Conservation (phyloP, 2,113 vertebrate genomes). For the Empidonax traillii region DNA sequence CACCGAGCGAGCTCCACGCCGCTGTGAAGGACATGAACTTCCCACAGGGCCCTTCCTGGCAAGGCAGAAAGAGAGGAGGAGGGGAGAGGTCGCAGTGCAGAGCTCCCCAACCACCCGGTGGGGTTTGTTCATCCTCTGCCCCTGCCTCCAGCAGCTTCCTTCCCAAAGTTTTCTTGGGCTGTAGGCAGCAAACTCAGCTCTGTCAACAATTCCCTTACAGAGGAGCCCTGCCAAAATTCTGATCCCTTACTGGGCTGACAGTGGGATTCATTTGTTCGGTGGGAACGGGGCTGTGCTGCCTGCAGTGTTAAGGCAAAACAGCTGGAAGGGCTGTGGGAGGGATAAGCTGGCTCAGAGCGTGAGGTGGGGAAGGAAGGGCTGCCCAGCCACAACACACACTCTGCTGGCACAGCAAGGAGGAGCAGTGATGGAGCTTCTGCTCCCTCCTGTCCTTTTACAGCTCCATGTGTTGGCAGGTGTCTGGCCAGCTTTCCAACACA, state of each 20-base stretch:
- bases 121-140: neutral
- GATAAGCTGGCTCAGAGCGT: neutral
- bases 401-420: neutral
- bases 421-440: neutral
- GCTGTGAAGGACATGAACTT: neutral
- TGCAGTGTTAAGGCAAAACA: neutral
- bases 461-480: neutral
- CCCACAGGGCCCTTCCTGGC: neutral
- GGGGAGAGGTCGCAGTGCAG: neutral
- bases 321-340: neutral
- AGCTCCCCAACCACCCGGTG: neutral
- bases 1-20: neutral
- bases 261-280: neutral
- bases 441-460: neutral
- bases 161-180: neutral
- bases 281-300: neutral
- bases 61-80: neutral
- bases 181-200: neutral
- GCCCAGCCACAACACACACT: neutral
- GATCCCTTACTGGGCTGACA: neutral
- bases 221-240: neutral
- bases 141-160: neutral
- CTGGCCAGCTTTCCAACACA: neutral
- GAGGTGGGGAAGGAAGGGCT: neutral
- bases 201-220: neutral